phyloP scores from a whole-genome alignment of 92 coral and sea anemone genomes.

The Blastomussa wellsi region DNA sequence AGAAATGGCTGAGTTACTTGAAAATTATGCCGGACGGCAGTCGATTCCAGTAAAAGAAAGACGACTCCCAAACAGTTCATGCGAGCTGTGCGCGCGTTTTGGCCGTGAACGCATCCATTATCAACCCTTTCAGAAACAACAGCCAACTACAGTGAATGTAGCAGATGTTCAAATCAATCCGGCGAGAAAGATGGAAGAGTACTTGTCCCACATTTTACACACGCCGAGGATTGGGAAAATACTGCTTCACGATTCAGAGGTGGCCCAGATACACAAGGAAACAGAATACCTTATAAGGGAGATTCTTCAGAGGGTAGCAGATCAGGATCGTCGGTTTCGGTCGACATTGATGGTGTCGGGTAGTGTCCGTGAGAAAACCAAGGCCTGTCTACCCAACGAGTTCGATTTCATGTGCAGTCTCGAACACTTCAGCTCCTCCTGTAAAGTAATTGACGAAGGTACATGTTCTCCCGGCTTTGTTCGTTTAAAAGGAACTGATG shows the following conservation, averaged over 20 bases:
- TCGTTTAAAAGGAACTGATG: conserved; percentile 26
- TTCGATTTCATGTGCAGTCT: conserved; percentile 59
- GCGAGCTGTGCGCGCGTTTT: conserved; percentile 20
- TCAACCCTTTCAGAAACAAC: conserved; percentile 31
- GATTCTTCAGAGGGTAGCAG: conserved; percentile 40
- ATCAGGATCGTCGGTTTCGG: conserved; percentile 46
- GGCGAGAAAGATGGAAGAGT: conserved; percentile 34
- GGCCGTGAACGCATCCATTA: not conserved
- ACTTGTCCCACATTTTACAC: conserved; percentile 49
- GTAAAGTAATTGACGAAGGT: conserved; percentile 37
- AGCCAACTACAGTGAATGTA: conserved; percentile 25
- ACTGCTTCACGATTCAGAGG: conserved; percentile 41
- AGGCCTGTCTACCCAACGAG: conserved; percentile 56
- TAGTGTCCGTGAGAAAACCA: conserved; percentile 58
- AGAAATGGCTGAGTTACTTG: conserved; percentile 11
- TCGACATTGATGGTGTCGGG: conserved; percentile 47
- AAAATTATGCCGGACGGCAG: not conserved
- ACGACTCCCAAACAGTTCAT: conserved; percentile 15
- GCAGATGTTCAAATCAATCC: conserved; percentile 35
- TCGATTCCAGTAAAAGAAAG: not conserved
- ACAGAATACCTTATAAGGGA: conserved; percentile 42
- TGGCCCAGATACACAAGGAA: conserved; percentile 37
- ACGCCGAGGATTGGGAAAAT: conserved; percentile 53
- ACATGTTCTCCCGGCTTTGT: conserved; percentile 57
- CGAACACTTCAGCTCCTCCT: conserved; percentile 30